Evolutionary conservation across 1,140 invertebrate species (phyloP).

Genomic region (Atta cephalotes): DNA sequence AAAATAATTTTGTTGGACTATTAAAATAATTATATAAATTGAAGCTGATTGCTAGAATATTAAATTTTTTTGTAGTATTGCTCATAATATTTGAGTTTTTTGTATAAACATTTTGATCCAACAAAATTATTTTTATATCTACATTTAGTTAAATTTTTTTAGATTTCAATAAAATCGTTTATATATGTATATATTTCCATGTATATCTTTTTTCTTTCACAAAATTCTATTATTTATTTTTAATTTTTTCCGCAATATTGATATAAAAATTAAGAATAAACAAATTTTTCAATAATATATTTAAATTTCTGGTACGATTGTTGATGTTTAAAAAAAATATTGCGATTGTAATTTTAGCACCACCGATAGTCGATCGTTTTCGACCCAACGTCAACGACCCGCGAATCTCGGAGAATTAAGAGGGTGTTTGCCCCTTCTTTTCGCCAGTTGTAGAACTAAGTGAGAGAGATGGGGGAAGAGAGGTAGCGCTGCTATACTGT

Average conservation of each 20-base stretch:
- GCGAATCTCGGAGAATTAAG: slow-evolving; percentile 45
- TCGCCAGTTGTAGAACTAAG: slow-evolving; percentile 64
- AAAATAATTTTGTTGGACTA: too few species aligned
- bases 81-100: too few species aligned
- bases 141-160: too few species aligned
- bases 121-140: too few species aligned
- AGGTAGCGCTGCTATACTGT: slow-evolving; percentile 47
- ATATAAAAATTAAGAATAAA: not conserved
- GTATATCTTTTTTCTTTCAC: not conserved
- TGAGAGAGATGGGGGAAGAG: slow-evolving; percentile 57
- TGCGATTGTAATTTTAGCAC: slow-evolving; percentile 6
- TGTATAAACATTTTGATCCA: too few species aligned
- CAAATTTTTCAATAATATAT: not conserved
- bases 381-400: not conserved
- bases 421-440: slow-evolving; percentile 27
- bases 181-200: too few species aligned
- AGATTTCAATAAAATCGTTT: too few species aligned
- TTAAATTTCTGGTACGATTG: not conserved
- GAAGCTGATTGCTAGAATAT: too few species aligned
- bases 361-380: slow-evolving; percentile 36
- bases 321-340: not conserved
- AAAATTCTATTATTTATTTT: not conserved
- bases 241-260: not conserved
- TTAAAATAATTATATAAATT: too few species aligned
- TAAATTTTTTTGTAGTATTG: too few species aligned